Conservation (phyloP, 2,888 invertebrate genomes). For the Strigamia maritima region DNA sequence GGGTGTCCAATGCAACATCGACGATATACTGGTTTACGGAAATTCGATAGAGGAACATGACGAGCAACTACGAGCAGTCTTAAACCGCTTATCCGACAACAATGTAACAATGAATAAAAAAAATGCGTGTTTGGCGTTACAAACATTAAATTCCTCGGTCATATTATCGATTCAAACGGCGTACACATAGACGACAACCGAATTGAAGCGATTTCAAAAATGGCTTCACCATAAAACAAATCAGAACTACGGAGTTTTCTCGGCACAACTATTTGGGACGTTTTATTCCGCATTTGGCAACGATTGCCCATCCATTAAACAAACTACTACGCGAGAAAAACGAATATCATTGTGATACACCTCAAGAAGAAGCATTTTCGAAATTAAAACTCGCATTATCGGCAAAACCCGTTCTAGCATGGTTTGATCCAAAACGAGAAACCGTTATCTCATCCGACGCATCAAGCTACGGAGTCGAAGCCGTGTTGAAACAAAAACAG, state of each 20-base stretch:
- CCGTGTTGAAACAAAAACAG: constrained; percentile 44
- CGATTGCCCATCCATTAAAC: constrained; percentile 1
- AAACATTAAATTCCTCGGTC: constrained; percentile 8
- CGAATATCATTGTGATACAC: constrained; percentile 45
- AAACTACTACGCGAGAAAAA: constrained; percentile 44
- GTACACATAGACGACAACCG: constrained; percentile 32
- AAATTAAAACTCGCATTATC: constrained; percentile 42
- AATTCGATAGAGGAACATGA: neutral
- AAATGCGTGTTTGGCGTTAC: neutral
- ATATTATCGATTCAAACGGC: constrained; percentile 22
- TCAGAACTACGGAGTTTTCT: constrained; percentile 13
- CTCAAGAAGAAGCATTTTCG: neutral
- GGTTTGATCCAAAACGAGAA: constrained; percentile 46
- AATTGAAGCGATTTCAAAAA: neutral
- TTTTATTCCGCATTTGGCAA: neutral
- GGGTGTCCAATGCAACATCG: neutral
- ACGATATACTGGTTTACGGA: neutral
- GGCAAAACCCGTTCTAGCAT: constrained; percentile 46
- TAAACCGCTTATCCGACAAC: neutral
- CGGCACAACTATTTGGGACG: neutral
- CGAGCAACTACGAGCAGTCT: neutral
- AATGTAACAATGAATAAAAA: neutral
- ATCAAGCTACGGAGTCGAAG: constrained; percentile 47
- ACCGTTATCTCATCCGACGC: constrained; percentile 48
- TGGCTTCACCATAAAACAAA: constrained; percentile 2